phyloP scores from a whole-genome alignment of 2,113 vertebrate genomes.

The Fulmarus glacialis region DNA sequence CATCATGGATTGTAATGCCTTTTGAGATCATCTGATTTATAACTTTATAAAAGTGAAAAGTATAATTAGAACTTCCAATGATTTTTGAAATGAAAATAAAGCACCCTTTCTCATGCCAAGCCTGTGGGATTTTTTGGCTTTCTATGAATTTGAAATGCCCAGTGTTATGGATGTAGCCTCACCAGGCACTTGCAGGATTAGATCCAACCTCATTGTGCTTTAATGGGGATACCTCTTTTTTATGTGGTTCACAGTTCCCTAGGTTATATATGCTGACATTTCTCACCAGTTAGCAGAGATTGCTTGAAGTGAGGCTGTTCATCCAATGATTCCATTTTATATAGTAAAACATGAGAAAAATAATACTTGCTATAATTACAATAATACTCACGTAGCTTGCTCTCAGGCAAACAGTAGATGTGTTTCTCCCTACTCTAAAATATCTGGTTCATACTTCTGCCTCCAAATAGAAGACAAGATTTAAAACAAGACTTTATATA shows the following conservation, averaged over 20 bases:
- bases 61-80: neutral
- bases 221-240: neutral
- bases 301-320: neutral
- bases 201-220: neutral
- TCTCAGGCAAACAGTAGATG: neutral
- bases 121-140: neutral
- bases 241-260: fast-evolving
- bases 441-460: neutral
- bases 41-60: neutral
- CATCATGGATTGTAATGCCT: neutral
- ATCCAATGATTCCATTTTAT: neutral
- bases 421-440: neutral
- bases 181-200: neutral
- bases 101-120: neutral
- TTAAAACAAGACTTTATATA: neutral
- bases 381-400: neutral
- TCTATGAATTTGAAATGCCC: neutral
- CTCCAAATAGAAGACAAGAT: neutral
- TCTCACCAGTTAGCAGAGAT: neutral
- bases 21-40: slow-evolving; percentile 1
- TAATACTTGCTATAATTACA: neutral
- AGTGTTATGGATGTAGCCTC: neutral
- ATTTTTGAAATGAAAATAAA: neutral
- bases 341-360: neutral
- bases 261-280: neutral